Evolutionary conservation across 2,888 invertebrate species (phyloP), one percentile per base, ranked within the genome.

Genomic region (Xestia xanthographa): DNA sequence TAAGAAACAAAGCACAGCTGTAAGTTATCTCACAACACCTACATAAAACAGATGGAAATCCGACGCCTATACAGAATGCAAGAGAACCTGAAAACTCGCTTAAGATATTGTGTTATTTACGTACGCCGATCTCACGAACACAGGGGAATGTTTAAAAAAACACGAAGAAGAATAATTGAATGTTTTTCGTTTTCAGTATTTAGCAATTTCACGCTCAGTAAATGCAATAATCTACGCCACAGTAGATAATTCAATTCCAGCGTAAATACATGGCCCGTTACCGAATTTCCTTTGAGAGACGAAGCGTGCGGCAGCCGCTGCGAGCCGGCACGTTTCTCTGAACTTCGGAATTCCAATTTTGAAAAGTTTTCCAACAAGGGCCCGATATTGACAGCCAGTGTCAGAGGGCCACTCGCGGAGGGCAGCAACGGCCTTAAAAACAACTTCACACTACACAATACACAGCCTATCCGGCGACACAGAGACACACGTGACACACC

Each of bases 301-400:
- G 93, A 92, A 94, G 94, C 95, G 95, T 93, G 92, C 93, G 92
- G 90, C 92, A 91, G 90, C 90, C 90, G 90, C 91, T 90, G 92
- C 95, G 94, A 92, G 92, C 94, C 95, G 94, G 93, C 95, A 95
- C 95, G 96, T 95, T 92, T 91, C 92, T 92, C 94, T 91, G 91
- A 95, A 96, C 95, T 96, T 95, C 89, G 96, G 96, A 96, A 96
- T 96, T 96, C 95, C 96, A 96, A 96, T 96, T 96, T 96, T 95
- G 96, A 95, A 96, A 96, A 96, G 94, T 96, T 96, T 95, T 93
- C 93, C 94, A 94, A 95, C 95, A 94, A 95, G 95, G 94, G 93
- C 94, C 80, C 93, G 91, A 93, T 95, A 95, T 95, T 95, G 95
- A 95, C 95, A 95, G 94, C 90, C 92, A 94, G 92, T 95, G 94